Base-by-base conservation (phyloP, 2,113 vertebrate genomes). In the Rallus limicola region DNA sequence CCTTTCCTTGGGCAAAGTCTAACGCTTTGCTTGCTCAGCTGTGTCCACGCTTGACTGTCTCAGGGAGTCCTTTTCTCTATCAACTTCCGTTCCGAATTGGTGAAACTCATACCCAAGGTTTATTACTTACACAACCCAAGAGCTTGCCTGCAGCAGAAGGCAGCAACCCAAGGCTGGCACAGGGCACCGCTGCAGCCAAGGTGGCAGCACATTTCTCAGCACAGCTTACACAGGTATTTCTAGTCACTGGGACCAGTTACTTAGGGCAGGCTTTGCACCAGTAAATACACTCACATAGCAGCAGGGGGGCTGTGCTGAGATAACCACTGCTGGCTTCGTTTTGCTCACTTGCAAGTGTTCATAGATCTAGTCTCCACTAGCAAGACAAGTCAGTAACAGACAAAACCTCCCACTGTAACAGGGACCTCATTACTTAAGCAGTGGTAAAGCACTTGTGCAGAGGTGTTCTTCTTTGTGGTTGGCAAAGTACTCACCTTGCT, bases 381-480 rank as follows among this genome's bases (percentile, higher is more conserved):
- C 38, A 82, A 67, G 60, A 86, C 95, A 40, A 81, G 93, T 95
- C 68, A 83, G 28, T 59, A 88, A 42, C 34, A 82, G 28, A 29
- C 60, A 93, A 48, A 95, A 55, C 71, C n/a, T 86, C 59, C 26
- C 50, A 78, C 67, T 40, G 34, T 26, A 68, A 42, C 33, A 64
- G 40, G 11, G 34, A 31, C 29, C 25, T 87, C 25, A 13, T 60
- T 62, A 68, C 48, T 42, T 60, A 15, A 56, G 20, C 1, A 1
- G 6, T 2, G 86, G 16, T 19, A 58, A 60, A 62, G 38, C 48
- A 58, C 15, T 76, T 58, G 17, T 4, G 11, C 65, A 74, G 46
- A 60, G 15, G 26, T 52, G 17, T 21, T 67, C 68, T 84, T 46
- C 10, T 0, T 15, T 31, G 40, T 6, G 11, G 63, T 26, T 69